Percentiles rank a stretch among this genome's conserved stretches.
Evolutionary conservation across 2,888 invertebrate genomes (phyloP).

Genomic region (Clivina fossor): DNA sequence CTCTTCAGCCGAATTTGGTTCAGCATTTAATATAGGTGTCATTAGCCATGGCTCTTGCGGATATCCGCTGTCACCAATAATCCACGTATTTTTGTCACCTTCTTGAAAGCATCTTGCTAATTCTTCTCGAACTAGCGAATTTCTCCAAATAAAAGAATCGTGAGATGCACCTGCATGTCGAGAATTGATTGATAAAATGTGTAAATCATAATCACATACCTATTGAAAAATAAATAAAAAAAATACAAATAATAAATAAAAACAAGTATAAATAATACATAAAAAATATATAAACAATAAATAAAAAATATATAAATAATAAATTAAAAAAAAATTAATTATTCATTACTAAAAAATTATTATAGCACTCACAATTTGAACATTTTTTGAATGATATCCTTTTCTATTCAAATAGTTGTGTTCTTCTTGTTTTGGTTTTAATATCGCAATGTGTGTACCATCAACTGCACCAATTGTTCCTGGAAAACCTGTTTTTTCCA

Average conservation of each 20-base stretch:
- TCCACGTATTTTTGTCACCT: not conserved
- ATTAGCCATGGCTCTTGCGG: constrained; percentile 42
- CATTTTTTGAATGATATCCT: constrained; percentile 38
- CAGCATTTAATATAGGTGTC: constrained; percentile 39
- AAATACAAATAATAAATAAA: constrained; percentile 1
- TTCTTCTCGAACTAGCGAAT: not conserved
- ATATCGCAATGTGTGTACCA: constrained; percentile 37
- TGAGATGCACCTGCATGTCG: constrained; percentile 24
- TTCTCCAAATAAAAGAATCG: constrained; percentile 26
- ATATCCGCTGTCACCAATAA: constrained; percentile 42
- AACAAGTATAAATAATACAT: too few relatives aligned
- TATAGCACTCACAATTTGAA: constrained; percentile 37
- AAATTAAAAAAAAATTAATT: too few relatives aligned
- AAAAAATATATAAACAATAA: too few relatives aligned
- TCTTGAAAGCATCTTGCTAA: not conserved
- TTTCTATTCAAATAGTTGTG: constrained; percentile 39
- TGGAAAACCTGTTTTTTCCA: constrained; percentile 37
- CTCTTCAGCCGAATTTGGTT: constrained; percentile 35
- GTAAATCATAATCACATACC: constrained; percentile 36
- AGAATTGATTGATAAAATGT: constrained; percentile 37
- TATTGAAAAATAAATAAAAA: constrained; percentile 14
- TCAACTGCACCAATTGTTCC: constrained; percentile 37
- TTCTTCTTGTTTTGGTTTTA: constrained; percentile 36
- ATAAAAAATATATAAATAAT: too few relatives aligned
- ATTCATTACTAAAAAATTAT: too few relatives aligned